Evolutionary conservation across 2,888 invertebrate genomes (phyloP).

Genomic region (Rhamphomyia laevipes): DNA sequence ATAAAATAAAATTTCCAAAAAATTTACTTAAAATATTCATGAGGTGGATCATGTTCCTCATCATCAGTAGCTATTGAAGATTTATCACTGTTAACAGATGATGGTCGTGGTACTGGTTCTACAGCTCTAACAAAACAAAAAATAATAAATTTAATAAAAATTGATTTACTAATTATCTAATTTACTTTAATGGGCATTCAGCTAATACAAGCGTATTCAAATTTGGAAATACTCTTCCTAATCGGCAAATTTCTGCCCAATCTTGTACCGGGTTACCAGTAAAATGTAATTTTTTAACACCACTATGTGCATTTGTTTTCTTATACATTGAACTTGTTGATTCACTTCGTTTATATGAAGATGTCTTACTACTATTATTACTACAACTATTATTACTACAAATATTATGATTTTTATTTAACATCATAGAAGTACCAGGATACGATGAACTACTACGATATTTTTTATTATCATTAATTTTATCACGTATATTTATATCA

Average conservation of each 20-base stretch:
- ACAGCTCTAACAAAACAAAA: slow-evolving; percentile 15
- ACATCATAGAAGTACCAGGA: neutral
- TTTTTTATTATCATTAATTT: neutral
- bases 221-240: slow-evolving; percentile 77
- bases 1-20: neutral
- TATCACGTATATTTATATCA: neutral
- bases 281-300: slow-evolving; percentile 71
- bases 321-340: slow-evolving; percentile 20
- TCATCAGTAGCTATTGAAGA: slow-evolving; percentile 45
- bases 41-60: slow-evolving; percentile 43
- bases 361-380: slow-evolving; percentile 1
- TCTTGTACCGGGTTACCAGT: slow-evolving; percentile 75
- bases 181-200: slow-evolving; percentile 62
- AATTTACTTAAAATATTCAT: slow-evolving; percentile 46
- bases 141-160: neutral
- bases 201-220: slow-evolving; percentile 76
- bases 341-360: slow-evolving; percentile 13
- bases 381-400: neutral
- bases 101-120: slow-evolving; percentile 16
- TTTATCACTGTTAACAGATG: slow-evolving; percentile 30
- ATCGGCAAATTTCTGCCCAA: slow-evolving; percentile 72
- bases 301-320: slow-evolving; percentile 44
- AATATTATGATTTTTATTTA: neutral
- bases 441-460: neutral
- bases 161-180: slow-evolving; percentile 1